These are phyloP conservation scores for Neoitamus cyanurus DNA, from an alignment of 2,888 invertebrate species.

Conservation along the genomic window DNA sequence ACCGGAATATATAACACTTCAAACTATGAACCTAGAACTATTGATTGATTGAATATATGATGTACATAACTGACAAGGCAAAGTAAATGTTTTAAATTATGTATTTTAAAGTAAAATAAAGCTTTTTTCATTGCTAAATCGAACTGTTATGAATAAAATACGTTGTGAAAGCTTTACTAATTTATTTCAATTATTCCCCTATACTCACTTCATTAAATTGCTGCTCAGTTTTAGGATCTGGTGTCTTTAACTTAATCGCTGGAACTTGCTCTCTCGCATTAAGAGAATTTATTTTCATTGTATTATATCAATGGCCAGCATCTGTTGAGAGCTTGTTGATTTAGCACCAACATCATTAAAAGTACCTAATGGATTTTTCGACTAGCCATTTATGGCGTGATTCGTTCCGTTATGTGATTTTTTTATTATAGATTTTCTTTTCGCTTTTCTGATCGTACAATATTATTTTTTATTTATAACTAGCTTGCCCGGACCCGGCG, in stretches of 20 bases:
- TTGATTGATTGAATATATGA: neutral
- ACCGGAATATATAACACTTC: neutral
- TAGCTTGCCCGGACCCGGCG: no score
- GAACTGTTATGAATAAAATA: conserved; percentile 47
- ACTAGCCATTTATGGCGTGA: no score
- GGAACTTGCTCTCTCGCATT: neutral
- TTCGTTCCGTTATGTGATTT: no score
- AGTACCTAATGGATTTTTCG: no score
- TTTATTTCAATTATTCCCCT: conserved; percentile 26
- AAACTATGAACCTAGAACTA: conserved; percentile 7
- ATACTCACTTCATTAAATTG: neutral
- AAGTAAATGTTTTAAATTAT: conserved; percentile 43
- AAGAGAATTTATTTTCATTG: neutral
- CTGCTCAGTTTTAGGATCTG: neutral
- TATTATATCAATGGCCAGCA: neutral
- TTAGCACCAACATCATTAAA: neutral
- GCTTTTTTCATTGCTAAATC: conserved; percentile 52
- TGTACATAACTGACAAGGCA: conserved; percentile 39
- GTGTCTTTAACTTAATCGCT: neutral
- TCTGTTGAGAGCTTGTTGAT: neutral
- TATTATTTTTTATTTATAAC: no score
- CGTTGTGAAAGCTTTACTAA: conserved; percentile 51
- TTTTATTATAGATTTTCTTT: no score
- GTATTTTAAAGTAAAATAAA: conserved; percentile 45
- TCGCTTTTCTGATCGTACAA: no score